A percentile compares a stretch with the other conserved stretches of the same genome.
Conservation (phyloP, 2,113 vertebrate genomes). For the Sisor rabdophorus region DNA sequence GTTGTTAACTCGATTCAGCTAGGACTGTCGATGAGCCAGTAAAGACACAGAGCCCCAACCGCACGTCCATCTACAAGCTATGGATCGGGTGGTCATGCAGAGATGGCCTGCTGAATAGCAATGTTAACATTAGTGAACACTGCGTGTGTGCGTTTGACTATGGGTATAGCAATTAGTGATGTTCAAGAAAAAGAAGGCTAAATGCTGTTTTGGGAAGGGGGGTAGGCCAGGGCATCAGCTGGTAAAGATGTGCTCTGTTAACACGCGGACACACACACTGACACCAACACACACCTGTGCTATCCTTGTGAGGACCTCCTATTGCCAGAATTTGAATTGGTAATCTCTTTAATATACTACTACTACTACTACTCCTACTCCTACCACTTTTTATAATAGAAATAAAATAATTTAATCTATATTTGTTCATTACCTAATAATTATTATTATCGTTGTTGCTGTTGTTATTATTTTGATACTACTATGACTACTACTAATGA, state of each 20-base stretch:
- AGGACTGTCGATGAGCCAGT: constrained; percentile 35
- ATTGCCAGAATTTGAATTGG: not conserved
- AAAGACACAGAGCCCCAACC: constrained; percentile 26
- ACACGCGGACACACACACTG: constrained; percentile 43
- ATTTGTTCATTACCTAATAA: too few relatives aligned
- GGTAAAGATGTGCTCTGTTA: constrained; percentile 44
- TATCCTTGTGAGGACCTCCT: constrained; percentile 1
- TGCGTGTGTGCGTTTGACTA: constrained; percentile 95
- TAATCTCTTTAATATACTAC: not conserved
- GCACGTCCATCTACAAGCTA: constrained; percentile 42
- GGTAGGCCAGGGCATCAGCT: constrained; percentile 56
- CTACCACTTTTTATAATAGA: too few relatives aligned
- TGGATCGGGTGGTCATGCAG: constrained; percentile 44
- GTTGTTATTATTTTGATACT: too few relatives aligned
- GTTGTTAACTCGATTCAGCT: constrained; percentile 32
- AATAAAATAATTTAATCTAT: too few relatives aligned
- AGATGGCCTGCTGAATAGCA: constrained; percentile 81
- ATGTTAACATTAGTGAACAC: constrained; percentile 87
- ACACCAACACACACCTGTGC: not conserved
- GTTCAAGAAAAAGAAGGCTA: constrained; percentile 60
- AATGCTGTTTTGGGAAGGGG: constrained; percentile 31
- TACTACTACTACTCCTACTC: not conserved
- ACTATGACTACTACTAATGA: too few relatives aligned
- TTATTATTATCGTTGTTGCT: too few relatives aligned
- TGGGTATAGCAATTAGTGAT: constrained; percentile 89